phyloP scores from a whole-genome alignment of 2,113 vertebrate genomes.

The Solea senegalensis region DNA sequence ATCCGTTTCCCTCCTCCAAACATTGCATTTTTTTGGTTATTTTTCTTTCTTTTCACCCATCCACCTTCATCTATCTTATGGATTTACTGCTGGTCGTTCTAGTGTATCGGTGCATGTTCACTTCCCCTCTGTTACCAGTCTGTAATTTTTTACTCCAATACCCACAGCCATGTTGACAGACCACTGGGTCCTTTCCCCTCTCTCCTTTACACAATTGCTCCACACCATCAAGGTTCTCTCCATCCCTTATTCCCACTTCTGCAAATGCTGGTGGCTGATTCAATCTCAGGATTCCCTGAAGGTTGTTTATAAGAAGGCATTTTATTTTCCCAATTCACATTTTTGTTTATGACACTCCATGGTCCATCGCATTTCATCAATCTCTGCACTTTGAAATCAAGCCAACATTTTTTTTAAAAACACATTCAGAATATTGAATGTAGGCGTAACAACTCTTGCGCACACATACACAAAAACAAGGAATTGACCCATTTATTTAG shows the following conservation, averaged over 20 bases:
- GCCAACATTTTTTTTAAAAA: too few relatives aligned
- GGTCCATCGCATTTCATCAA: slow-evolving; percentile 43
- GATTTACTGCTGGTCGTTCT: slow-evolving; percentile 3
- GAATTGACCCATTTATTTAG: neutral
- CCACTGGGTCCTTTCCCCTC: neutral
- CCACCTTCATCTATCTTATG: slow-evolving; percentile 13
- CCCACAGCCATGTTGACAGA: slow-evolving; percentile 13
- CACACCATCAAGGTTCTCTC: neutral
- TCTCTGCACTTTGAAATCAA: too few relatives aligned
- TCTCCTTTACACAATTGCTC: neutral
- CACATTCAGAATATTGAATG: neutral
- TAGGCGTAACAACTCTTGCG: neutral
- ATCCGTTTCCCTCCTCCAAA: neutral
- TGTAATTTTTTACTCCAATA: slow-evolving; percentile 16
- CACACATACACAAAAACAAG: neutral
- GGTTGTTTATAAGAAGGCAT: slow-evolving; percentile 56
- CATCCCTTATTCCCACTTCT: slow-evolving; percentile 16
- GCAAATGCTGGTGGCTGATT: slow-evolving; percentile 51
- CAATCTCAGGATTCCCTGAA: slow-evolving; percentile 63
- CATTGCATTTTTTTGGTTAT: neutral
- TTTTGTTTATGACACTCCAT: slow-evolving; percentile 38
- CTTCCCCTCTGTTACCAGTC: neutral
- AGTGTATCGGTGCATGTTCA: slow-evolving; percentile 13
- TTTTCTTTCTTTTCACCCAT: neutral
- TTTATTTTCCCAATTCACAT: slow-evolving; percentile 62